Evolutionary conservation across 2,797 vertebrate species (phyloP).

Genomic region (Syngnathus rostellatus): DNA sequence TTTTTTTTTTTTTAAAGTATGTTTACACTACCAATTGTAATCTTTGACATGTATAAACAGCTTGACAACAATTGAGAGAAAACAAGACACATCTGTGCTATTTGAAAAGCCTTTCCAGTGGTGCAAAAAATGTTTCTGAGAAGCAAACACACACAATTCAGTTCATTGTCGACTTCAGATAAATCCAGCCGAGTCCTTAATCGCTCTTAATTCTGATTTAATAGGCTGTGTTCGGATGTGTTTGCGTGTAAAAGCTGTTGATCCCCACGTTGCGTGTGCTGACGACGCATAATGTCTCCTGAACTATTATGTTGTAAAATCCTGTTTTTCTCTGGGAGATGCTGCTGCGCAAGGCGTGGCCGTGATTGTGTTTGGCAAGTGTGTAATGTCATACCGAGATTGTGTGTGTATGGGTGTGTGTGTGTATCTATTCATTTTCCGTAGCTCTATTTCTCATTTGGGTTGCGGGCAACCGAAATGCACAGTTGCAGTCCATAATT

Average conservation of each 20-base stretch:
- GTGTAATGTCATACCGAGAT: background rate
- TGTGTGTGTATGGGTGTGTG: background rate
- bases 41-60: background rate
- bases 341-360: constrained; percentile 8
- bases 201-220: constrained; percentile 22
- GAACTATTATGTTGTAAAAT: constrained; percentile 26
- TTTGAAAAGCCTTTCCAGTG: constrained; percentile 19
- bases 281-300: constrained; percentile 23
- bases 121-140: background rate
- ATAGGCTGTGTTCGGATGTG: constrained; percentile 21
- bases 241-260: constrained; percentile 14
- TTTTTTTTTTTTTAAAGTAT: background rate
- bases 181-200: constrained; percentile 19
- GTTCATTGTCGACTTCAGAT: constrained; percentile 5
- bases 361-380: background rate
- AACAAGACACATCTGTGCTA: background rate
- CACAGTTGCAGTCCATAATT: too few species aligned
- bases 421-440: background rate
- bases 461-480: background rate
- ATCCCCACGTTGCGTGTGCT: constrained; percentile 11
- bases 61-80: background rate
- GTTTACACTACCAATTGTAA: background rate
- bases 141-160: background rate
- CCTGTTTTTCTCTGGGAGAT: constrained; percentile 22
- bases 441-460: background rate